Percentiles rank a stretch among this genome's conserved stretches.
Evolutionary conservation across 2,888 invertebrate genomes (phyloP).

Genomic region (Pandemis heparana): DNA sequence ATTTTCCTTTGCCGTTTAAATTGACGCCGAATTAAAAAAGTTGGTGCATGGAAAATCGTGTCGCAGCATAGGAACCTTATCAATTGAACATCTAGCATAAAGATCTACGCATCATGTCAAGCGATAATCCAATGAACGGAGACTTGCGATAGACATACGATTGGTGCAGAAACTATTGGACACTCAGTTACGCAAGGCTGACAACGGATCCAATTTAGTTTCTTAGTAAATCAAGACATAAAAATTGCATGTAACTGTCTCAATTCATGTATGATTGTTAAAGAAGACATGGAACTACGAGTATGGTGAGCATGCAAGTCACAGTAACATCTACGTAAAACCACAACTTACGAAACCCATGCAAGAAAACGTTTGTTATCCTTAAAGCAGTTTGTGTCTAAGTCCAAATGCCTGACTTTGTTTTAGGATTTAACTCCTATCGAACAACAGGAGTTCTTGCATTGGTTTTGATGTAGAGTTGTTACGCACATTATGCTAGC

Average conservation of each 20-base stretch:
- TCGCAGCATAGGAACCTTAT: neutral
- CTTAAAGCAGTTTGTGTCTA: too few species aligned
- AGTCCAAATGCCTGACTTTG: too few species aligned
- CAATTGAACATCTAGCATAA: conserved; percentile 24
- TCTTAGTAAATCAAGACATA: neutral
- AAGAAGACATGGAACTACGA: neutral
- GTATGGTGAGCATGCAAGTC: neutral
- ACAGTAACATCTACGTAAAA: conserved; percentile 2
- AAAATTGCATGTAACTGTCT: neutral
- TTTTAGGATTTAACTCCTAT: neutral
- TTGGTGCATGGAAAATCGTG: conserved; percentile 2
- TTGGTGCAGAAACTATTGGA: neutral
- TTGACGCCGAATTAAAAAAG: neutral
- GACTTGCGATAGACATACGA: conserved; percentile 46
- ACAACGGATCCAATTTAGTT: neutral
- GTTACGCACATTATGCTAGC: neutral
- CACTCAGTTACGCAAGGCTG: neutral
- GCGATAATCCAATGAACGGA: conserved; percentile 10
- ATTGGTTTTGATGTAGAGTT: conserved; percentile 36
- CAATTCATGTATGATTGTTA: neutral
- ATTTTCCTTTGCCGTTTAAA: conserved; percentile 6
- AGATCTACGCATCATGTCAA: neutral
- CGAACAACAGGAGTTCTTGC: neutral
- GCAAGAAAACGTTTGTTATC: neutral
- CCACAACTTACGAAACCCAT: neutral